Conservation (phyloP, 2,113 vertebrate species). For the Laterallus jamaicensis region DNA sequence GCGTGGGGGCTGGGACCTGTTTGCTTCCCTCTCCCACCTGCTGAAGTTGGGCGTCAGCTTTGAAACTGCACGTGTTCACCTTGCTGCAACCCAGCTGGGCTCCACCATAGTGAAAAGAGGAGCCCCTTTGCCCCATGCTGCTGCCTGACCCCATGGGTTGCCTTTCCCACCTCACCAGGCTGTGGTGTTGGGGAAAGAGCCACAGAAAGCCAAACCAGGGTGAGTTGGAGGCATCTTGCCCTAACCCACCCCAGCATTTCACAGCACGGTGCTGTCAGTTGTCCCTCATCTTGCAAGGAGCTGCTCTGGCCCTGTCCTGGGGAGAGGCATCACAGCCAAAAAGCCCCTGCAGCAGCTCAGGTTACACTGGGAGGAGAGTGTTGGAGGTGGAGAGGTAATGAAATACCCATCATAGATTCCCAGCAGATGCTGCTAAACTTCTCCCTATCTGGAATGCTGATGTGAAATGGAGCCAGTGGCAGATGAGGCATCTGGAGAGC, state of each 20-base stretch:
- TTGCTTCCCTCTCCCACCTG: background rate
- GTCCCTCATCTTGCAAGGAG: background rate
- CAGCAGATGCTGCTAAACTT: background rate
- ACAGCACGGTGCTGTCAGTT: background rate
- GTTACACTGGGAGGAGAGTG: background rate
- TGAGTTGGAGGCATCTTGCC: background rate
- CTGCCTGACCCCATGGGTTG: background rate
- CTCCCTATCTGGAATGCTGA: background rate
- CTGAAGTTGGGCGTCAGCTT: background rate
- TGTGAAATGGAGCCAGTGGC: background rate
- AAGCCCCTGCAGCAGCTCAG: background rate
- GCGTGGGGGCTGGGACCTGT: background rate
- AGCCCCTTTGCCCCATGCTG: background rate
- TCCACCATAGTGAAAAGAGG: background rate
- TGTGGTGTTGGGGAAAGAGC: background rate
- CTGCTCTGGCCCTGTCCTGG: background rate
- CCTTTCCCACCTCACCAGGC: background rate
- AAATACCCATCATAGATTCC: background rate
- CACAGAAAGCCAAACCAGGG: background rate
- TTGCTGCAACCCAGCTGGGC: fast-evolving
- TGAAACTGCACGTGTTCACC: background rate
- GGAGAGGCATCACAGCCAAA: background rate
- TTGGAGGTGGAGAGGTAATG: background rate
- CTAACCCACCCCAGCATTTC: background rate
- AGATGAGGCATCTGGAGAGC: background rate